Conservation (phyloP, 2,888 invertebrate species). For the Drosophila robusta region DNA sequence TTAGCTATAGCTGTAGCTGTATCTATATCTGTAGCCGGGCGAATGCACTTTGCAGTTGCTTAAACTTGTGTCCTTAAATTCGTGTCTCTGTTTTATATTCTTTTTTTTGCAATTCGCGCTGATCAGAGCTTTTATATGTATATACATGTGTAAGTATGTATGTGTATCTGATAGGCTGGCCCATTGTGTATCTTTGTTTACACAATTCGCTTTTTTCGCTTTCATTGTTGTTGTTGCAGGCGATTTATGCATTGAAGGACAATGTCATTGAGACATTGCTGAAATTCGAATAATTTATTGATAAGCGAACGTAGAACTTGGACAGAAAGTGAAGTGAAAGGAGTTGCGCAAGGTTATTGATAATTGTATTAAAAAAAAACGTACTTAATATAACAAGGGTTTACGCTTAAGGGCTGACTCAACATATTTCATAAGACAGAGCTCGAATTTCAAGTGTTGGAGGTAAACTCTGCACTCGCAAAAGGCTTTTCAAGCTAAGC, state of each 20-base stretch:
- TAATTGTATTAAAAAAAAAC: not conserved
- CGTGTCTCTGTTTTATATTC: slow-evolving; percentile 29
- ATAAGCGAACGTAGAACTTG: slow-evolving; percentile 68
- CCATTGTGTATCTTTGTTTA: slow-evolving; percentile 65
- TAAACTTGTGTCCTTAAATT: slow-evolving; percentile 82
- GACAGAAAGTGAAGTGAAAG: slow-evolving; percentile 41
- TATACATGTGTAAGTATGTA: slow-evolving; percentile 2
- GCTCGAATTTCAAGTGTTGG: not conserved
- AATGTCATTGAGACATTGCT: slow-evolving; percentile 65
- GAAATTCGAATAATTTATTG: slow-evolving; percentile 46
- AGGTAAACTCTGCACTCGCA: too few species aligned
- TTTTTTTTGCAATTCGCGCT: too few species aligned
- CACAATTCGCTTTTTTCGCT: slow-evolving; percentile 50
- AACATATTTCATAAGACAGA: not conserved
- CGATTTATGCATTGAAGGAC: slow-evolving; percentile 68
- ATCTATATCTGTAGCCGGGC: slow-evolving; percentile 30
- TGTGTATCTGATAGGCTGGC: slow-evolving; percentile 43
- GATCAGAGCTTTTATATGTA: slow-evolving; percentile 1
- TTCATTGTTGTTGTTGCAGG: slow-evolving; percentile 27
- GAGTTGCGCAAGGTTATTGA: slow-evolving; percentile 48
- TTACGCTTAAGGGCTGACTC: not conserved
- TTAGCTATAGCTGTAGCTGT: not conserved
- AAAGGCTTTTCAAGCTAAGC: not conserved
- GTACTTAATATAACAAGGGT: not conserved
- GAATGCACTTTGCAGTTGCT: slow-evolving; percentile 71